Conservation (phyloP, 2,888 invertebrate genomes). For the Tipula lateralis region DNA sequence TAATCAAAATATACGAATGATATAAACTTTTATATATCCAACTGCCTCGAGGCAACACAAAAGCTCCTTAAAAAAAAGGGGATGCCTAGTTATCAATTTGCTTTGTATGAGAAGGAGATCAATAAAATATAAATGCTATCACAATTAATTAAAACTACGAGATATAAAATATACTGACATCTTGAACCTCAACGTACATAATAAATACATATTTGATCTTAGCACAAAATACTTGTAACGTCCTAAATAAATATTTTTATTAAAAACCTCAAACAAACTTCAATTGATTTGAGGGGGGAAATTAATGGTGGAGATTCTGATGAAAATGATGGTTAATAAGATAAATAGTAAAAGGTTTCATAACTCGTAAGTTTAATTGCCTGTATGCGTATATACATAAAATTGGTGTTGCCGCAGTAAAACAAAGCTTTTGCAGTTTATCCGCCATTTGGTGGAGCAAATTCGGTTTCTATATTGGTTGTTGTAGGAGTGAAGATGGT, state of each 20-base stretch:
- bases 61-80: neutral
- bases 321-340: neutral
- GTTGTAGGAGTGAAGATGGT: no score
- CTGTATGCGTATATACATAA: no score
- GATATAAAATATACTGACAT: neutral
- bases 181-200: no score
- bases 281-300: neutral
- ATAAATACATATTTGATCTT: neutral
- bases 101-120: neutral
- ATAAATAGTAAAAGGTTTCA: neutral
- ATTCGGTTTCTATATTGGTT: no score
- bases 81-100: neutral
- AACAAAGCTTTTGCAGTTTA: no score
- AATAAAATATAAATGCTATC: neutral
- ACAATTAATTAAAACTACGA: neutral
- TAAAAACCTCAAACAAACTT: neutral
- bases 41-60: neutral
- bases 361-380: neutral
- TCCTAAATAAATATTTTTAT: neutral
- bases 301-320: neutral
- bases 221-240: neutral
- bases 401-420: no score
- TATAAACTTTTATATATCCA: neutral
- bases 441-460: no score
- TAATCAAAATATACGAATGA: neutral